Evolutionary conservation across 2,888 invertebrate genomes (phyloP), one percentile per base, ranked within the genome.

Genomic region (Harmothoe impar): DNA sequence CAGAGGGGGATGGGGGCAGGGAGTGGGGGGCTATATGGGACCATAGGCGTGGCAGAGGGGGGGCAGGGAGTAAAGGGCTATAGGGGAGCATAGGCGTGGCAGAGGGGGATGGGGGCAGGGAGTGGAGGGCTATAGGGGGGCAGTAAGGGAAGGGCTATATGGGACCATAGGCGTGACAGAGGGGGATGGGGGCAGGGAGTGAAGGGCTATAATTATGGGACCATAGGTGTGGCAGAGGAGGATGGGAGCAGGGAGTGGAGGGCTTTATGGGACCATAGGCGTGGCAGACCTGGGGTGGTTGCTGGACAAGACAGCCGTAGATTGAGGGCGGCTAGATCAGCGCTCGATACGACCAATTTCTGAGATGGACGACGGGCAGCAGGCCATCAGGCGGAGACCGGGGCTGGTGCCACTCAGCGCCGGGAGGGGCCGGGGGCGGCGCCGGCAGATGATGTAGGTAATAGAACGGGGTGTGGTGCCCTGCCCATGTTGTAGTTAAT

Each of bases 381-480:
- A 20, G 15, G 20, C 62, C 62, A 62, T 62, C n/a, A 20, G n/a
- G 62, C 62, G 62, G 62, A n/a, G 62, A 62, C 23, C 62, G 62
- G 62, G 62, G 7, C 3, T 1, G 62, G 1, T 15, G 62, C 43
- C 43, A 62, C 3, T 20, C 62, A n/a, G 62, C 3, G n/a, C 62
- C 62, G 62, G 62, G 20, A n/a, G 62, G 3, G 23, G 62, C 7
- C n/a, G 62, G 62, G n/a, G 62, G 62, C 62, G 62, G 20, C 7
- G 62, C 54, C 62, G 62, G 62, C 62, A 62, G 62, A 62, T 62
- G 62, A 62, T 62, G 62, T 62, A 62, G 62, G 62, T 62, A 62
- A 62, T 62, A 62, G 62, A 15, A 62, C 20, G 20, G 62, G 62
- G 62, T 62, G 62, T 62, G 62, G 62, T 62, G 62, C 62, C 62